Evolutionary conservation across 2,113 vertebrate genomes (phyloP).

Genomic region (Genyomyrus donnyi): DNA sequence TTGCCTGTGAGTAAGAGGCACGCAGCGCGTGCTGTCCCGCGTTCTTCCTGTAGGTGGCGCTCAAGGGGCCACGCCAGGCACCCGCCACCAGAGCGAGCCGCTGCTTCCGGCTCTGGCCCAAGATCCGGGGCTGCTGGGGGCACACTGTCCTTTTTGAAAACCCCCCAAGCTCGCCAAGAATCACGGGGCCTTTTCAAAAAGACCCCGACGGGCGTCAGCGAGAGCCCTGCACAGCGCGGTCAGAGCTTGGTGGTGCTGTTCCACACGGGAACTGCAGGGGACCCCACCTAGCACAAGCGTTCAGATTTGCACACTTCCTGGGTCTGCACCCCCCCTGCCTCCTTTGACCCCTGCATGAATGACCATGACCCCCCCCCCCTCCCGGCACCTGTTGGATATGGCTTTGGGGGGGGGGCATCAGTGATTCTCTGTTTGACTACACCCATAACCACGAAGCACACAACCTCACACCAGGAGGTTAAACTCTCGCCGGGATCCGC

Average conservation of each 20-base stretch:
- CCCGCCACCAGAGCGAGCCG: not conserved
- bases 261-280: not conserved
- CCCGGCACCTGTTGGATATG: not conserved
- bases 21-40: not conserved
- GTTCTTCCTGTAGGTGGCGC: not conserved
- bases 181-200: not conserved
- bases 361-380: not conserved
- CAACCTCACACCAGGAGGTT: not conserved
- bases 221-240: too few relatives aligned
- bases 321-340: not conserved
- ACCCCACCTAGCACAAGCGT: not conserved
- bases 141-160: not conserved
- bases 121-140: not conserved
- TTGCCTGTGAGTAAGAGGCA: slow-evolving; percentile 53
- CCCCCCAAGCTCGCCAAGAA: not conserved
- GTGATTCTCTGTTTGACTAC: not conserved
- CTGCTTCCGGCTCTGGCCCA: not conserved
- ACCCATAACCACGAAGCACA: not conserved
- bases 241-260: not conserved
- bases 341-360: not conserved
- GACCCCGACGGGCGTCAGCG: not conserved
- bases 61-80: not conserved
- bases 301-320: not conserved
- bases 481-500: not conserved
- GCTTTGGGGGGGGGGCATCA: too few relatives aligned